phyloP scores from a whole-genome alignment of 2,113 vertebrate species.

The Candoia aspera region DNA sequence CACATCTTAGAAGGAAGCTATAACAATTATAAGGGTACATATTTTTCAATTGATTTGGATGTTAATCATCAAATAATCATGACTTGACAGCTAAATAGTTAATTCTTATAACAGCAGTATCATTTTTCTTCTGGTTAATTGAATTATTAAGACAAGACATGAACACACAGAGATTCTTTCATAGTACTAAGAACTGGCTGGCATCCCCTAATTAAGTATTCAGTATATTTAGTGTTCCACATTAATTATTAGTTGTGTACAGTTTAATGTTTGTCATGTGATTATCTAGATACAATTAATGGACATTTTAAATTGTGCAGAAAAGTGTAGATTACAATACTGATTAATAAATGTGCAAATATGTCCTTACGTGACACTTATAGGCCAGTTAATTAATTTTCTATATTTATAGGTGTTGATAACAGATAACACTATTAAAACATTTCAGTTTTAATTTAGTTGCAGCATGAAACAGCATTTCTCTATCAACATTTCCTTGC shows the following conservation, averaged over 20 bases:
- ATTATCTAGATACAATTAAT: conserved; percentile 5
- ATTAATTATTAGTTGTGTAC: conserved; percentile 21
- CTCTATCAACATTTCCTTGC: neutral
- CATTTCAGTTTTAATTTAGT: neutral
- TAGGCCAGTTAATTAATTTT: neutral
- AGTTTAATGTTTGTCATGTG: conserved; percentile 27
- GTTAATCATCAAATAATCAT: neutral
- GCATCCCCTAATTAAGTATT: conserved; percentile 24
- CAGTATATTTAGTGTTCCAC: conserved; percentile 18
- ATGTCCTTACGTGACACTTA: conserved; percentile 1
- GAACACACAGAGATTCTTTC: neutral
- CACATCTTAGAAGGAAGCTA: neutral
- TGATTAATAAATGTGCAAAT: conserved; percentile 23
- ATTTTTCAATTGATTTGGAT: neutral
- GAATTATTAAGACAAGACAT: conserved; percentile 20
- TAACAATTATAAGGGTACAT: neutral
- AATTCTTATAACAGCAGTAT: neutral
- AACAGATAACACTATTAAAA: neutral
- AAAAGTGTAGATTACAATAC: conserved; percentile 14
- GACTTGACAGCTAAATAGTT: neutral
- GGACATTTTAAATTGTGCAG: conserved; percentile 1
- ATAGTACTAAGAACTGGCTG: conserved; percentile 6
- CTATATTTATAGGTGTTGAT: neutral
- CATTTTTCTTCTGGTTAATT: conserved; percentile 2
- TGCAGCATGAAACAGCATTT: neutral